These are phyloP conservation scores for Epinotia ramella DNA, from an alignment of 2,888 invertebrate genomes.

Conservation along the genomic window DNA sequence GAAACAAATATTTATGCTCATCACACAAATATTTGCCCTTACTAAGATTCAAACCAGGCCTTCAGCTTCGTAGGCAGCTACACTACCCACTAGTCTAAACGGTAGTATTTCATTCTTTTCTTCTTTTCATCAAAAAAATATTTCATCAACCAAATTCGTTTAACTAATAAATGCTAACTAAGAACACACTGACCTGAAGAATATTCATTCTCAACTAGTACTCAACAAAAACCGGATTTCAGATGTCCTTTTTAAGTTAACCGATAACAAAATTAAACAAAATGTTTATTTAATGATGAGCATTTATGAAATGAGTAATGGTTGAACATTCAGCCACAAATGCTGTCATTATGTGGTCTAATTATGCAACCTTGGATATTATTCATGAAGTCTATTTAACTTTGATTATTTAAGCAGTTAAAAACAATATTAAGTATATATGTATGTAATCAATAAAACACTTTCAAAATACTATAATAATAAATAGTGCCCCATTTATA, in stretches of 20 bases:
- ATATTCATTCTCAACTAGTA: neutral
- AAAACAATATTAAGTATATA: neutral
- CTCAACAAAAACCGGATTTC: neutral
- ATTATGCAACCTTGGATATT: conserved; percentile 7
- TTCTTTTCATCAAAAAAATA: no score
- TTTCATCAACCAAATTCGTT: no score
- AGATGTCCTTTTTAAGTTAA: neutral
- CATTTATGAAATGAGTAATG: neutral
- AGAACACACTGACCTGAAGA: neutral
- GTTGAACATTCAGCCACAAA: neutral
- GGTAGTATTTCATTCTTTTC: no score
- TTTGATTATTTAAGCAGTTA: neutral
- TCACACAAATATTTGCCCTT: no score
- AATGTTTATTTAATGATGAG: neutral
- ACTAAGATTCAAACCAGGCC: no score
- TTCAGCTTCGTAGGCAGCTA: no score
- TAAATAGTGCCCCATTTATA: no score
- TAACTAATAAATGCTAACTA: no score
- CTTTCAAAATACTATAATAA: neutral
- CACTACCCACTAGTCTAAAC: no score
- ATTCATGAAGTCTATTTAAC: neutral
- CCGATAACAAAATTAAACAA: neutral
- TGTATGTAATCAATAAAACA: neutral
- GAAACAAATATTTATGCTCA: no score
- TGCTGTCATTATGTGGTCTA: neutral